Base-by-base conservation (phyloP, 1,140 invertebrate genomes). In the Caenorhabditis latens region DNA sequence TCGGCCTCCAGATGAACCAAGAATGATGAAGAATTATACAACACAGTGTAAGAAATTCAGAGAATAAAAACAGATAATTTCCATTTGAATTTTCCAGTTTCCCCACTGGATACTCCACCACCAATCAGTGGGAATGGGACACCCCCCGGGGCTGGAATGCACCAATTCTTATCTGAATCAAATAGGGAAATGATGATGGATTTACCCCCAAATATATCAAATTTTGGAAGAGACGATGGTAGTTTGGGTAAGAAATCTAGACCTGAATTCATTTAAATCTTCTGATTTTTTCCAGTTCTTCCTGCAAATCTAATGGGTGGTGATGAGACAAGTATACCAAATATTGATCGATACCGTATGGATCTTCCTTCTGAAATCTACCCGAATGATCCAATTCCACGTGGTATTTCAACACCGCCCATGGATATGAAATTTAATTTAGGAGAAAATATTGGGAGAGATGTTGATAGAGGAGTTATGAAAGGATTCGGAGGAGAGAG, bases 81-180 rank as follows among this genome's bases (percentile, higher is more conserved):
- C 83, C 42, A 21, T n/a, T n/a, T 42, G 9, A 53, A 2, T 46
- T 11, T 83, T 83, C 8, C 42, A 86, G 85, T 86, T 50, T 82
- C 71, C 19, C 85, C 85, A 14, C n/a, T 86, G 11, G 71, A 82
- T 19, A 83, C 85, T 32, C 85, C 85, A 42, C 75, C 85, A 24
- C 71, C 75, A 48, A 79, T 83, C 4, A 67, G 21, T 42, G 65
- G 65, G 1, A 71, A 43, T 46, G 71, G 71, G 16, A 61, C 58
- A 11, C 83, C 83, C 2, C 83, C 58, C 24, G 46, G 32, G 1
- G n/a, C 46, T 3, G 71, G 46, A 50, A 79, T 79, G 71, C 43
- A 79, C 50, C 71, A 50, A 24, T 79, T 13, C 53, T 53, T 79
- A n/a, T n/a, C 46, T 24, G 46, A 79, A 19, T 24, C 71, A 50